Base-by-base conservation (phyloP, 2,113 vertebrate species). In the Aepyceros melampus region DNA sequence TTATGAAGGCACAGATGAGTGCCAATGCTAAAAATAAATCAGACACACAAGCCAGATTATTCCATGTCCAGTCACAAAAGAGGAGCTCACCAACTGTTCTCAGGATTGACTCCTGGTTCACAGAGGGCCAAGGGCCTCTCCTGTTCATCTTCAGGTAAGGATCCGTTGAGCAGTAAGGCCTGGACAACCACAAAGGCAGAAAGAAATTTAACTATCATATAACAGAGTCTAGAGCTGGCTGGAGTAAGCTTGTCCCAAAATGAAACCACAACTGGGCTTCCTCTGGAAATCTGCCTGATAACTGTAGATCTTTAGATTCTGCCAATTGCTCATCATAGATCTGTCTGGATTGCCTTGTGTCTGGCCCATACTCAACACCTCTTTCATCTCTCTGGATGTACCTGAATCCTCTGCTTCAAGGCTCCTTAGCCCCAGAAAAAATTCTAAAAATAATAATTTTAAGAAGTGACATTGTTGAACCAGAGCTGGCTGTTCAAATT, bases 111-210 rank as follows among this genome's bases (percentile, higher is more conserved):
- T 94, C 99, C 99, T 91, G 85, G 99, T 81, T 99, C 99, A 31
- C 98, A 98, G 83, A 99, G 98, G 82, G 98, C 99, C 95, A 99
- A 98, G 12, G 99, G 99, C 2, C 98, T 99, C 74, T 99, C 99
- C 98, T 99, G 99, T 94, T 99, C 99, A 21, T 99, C 99, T 98
- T 99, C 99, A 8, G 99, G 99, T 96, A 99, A 98, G 9, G 99
- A 99, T 1, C 99, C 99, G 23, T 99, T 99, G 94, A 99, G 99
- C 89, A 99, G 96, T 98, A 99, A 98, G 89, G 99, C 99, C 99
- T 99, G 93, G 45, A 49, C n/a, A 64, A 93, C 15, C 96, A 93
- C n/a, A 96, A 91, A 93, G 85, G 29, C 40, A 97, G 94, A 90
- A 51, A 53, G 82, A 58, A 60, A 62, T 2, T 45, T 60, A 89